A percentile compares a stretch with the other conserved stretches of the same genome.
These are phyloP conservation scores for Oedothorax gibbosus DNA, from an alignment of 1,140 invertebrate species.

Conservation along the genomic window DNA sequence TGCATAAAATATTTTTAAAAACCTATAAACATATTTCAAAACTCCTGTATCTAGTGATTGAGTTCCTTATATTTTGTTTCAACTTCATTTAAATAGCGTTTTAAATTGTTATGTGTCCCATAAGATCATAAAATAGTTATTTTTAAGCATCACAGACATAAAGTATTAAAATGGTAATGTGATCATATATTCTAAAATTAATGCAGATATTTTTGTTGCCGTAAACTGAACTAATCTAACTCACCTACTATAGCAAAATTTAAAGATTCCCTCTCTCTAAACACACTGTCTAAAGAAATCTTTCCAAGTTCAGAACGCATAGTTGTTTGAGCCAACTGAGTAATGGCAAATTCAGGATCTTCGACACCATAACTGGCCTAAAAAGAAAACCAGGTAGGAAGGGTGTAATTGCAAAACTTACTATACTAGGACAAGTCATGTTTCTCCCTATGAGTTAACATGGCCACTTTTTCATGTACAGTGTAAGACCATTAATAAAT, in stretches of 20 bases:
- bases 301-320: constrained; percentile 99
- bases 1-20: no score
- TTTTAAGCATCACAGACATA: background rate
- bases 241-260: constrained; percentile 92
- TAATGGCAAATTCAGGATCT: constrained; percentile 99
- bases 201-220: background rate
- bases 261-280: constrained; percentile 93
- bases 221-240: no score
- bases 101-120: no score
- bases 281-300: constrained; percentile 97
- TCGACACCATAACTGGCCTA: constrained; percentile 97
- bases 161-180: background rate
- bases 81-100: no score
- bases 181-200: background rate
- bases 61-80: no score
- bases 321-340: constrained; percentile 98
- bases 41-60: no score
- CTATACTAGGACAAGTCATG: no score
- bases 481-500: no score
- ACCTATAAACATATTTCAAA: no score
- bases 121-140: background rate
- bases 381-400: constrained; percentile 17
- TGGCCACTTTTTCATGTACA: no score
- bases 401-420: background rate
- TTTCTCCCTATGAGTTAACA: no score